Evolutionary conservation across 2,113 vertebrate species (phyloP).

Genomic region (Prionailurus viverrinus): DNA sequence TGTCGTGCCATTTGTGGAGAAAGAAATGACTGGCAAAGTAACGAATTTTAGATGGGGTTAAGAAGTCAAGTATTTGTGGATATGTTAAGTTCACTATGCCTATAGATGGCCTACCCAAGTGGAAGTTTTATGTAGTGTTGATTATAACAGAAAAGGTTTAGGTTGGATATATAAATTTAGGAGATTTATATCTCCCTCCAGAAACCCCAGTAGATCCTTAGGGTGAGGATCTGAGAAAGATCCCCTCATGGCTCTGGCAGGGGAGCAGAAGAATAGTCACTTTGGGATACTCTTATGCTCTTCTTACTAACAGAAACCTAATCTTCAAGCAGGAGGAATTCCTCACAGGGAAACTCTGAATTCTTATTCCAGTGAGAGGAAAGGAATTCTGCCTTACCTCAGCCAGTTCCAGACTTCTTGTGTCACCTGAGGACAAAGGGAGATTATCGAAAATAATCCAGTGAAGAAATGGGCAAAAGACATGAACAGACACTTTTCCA

Average conservation of each 20-base stretch:
- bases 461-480: too few species aligned
- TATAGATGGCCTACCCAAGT: too few species aligned
- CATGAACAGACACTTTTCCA: too few species aligned
- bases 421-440: not conserved
- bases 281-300: too few species aligned
- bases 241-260: rapidly evolving
- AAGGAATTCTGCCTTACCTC: not conserved
- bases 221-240: not conserved
- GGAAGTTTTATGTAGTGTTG: not conserved
- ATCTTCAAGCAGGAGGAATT: not conserved
- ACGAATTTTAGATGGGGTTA: not conserved
- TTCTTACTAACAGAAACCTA: not conserved
- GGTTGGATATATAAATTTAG: not conserved
- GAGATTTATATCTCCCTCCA: not conserved
- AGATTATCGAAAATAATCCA: not conserved
- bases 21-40: too few species aligned
- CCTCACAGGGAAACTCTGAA: not conserved
- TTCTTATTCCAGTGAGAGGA: not conserved
- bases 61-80: not conserved
- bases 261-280: not conserved
- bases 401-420: not conserved
- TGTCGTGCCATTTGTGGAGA: not conserved
- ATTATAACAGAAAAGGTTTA: not conserved
- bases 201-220: not conserved
- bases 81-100: not conserved